Evolutionary conservation across 1,140 invertebrate genomes (phyloP).

Genomic region (Lepidostoma basale): DNA sequence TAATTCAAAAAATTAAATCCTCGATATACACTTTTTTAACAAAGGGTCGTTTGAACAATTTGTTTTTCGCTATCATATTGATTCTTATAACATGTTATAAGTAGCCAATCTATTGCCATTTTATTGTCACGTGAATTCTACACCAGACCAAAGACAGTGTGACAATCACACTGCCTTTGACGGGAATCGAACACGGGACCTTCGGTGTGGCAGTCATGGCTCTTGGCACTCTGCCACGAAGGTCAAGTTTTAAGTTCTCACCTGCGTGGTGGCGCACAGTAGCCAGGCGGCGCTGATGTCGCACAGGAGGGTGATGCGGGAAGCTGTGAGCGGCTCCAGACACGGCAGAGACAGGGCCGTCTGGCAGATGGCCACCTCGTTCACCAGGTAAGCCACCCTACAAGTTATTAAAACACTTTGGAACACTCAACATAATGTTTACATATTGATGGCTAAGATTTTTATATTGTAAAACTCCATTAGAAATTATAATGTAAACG

Average conservation of each 20-base stretch:
- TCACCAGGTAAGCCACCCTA: constrained; percentile 77
- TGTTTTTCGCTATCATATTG: too few relatives aligned
- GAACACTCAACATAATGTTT: too few relatives aligned
- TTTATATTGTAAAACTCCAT: too few relatives aligned
- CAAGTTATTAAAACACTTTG: too few relatives aligned
- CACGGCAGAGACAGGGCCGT: constrained; percentile 84
- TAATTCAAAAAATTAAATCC: too few relatives aligned
- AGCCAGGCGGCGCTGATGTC: constrained; percentile 79
- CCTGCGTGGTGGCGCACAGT: constrained; percentile 72
- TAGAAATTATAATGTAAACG: too few relatives aligned
- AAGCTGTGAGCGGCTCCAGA: constrained; percentile 82
- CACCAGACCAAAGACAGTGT: background rate
- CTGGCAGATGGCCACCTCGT: constrained; percentile 83
- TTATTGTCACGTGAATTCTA: background rate
- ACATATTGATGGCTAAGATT: too few relatives aligned
- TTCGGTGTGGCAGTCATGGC: too few relatives aligned
- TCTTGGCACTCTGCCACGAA: too few relatives aligned
- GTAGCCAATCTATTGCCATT: background rate
- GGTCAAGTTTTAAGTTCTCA: constrained; percentile 48
- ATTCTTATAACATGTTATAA: too few relatives aligned
- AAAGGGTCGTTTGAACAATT: too few relatives aligned
- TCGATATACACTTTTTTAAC: too few relatives aligned
- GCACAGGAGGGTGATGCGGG: constrained; percentile 81
- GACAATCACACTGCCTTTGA: background rate
- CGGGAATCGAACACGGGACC: background rate